Conservation (phyloP, 2,888 invertebrate genomes). For the Aleiodes leptofemur region DNA sequence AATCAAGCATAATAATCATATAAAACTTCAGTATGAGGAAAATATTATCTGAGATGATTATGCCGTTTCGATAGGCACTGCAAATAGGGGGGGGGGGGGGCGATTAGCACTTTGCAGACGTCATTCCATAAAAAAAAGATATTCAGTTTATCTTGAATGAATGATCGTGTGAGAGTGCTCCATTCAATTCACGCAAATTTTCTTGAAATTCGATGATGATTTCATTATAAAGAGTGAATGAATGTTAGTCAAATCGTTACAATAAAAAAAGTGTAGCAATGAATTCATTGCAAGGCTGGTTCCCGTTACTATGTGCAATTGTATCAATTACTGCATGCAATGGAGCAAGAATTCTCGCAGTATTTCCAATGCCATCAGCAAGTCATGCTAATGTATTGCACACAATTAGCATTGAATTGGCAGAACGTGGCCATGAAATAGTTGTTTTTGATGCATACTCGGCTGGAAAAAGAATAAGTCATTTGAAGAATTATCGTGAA, state of each 20-base stretch:
- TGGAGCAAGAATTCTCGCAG: constrained; percentile 13
- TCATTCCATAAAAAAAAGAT: no score
- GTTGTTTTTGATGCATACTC: constrained; percentile 12
- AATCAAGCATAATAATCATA: no score
- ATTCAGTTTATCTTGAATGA: no score
- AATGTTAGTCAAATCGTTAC: background rate
- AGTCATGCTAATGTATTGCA: constrained; percentile 16
- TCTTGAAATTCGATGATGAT: no score
- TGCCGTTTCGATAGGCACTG: no score
- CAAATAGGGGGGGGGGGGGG: no score
- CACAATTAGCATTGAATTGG: constrained; percentile 15
- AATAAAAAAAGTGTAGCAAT: background rate
- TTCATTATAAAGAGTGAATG: no score
- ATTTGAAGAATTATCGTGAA: constrained; percentile 9
- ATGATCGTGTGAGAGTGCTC: no score
- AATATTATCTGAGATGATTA: no score
- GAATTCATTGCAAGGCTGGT: background rate
- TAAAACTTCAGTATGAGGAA: no score
- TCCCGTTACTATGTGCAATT: background rate
- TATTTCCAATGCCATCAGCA: constrained; percentile 22
- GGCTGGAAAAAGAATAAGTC: background rate
- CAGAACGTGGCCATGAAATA: constrained; percentile 22
- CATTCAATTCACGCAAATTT: no score
- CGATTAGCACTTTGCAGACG: no score
- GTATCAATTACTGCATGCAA: constrained; percentile 1